Evolutionary conservation across 2,888 invertebrate species (phyloP), one percentile per base, ranked within the genome.

Genomic region (Hyposoter dolosus): DNA sequence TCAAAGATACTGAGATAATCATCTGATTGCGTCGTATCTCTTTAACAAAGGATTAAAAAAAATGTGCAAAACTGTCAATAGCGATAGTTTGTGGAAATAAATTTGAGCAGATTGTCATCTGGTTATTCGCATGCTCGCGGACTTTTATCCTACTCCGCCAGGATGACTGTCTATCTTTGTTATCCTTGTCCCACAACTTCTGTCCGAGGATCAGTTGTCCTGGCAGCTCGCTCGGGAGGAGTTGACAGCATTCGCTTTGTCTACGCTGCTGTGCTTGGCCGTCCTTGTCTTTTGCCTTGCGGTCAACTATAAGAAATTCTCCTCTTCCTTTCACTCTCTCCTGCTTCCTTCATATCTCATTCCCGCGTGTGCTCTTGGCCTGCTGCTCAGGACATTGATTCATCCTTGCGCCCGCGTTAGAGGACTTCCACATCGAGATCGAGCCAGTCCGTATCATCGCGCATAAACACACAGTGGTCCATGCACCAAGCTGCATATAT

Each of bases 331-430:
- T 50, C 50, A 86, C 82, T 23, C 75, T 65, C 80, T 81, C 83
- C 80, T 75, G 82, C 66, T 82, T 75, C 71, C 79, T 47, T 74
- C 60, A 60, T 79, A 79, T 83, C 85, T 86, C 88, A 28, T 45
- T 72, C 47, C 23, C n/a, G n/a, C 50, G 47, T 32, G 12, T 60
- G 15, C 71, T 74, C 35, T n/a, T 87, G 87, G 87, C n/a, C n/a
- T n/a, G 89, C 89, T 84, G 81, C 47, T 85, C 85, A 84, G 86
- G 92, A 92, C 91, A 92, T 92, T 92, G 91, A 92, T 92, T 92
- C 92, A 83, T 88, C 88, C 87, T 86, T 84, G 79, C 83, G 72
- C 72, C 78, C 84, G 84, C 84, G 53, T 80, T 66, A 76, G 84
- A 87, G 63, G 65, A 83, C 84, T 79, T 79, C 82, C 82, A 82